Conservation (phyloP, 1,140 invertebrate species). For the Telenomus remus region DNA sequence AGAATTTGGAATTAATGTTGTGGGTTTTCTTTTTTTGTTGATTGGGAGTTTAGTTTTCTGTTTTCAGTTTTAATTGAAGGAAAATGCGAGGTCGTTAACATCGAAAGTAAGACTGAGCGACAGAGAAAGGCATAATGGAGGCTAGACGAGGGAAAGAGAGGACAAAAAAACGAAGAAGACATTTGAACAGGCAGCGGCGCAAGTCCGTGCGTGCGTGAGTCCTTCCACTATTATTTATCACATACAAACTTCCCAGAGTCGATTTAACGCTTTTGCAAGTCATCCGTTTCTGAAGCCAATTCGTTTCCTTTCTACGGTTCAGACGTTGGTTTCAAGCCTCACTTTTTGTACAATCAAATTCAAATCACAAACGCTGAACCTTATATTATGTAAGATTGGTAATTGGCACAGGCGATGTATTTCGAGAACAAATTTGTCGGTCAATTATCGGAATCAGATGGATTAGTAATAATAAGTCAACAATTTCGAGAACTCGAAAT, state of each 20-base stretch:
- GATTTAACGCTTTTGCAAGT: conserved; percentile 49
- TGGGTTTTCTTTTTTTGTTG: no score
- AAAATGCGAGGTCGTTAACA: conserved; percentile 54
- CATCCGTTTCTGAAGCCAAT: conserved; percentile 21
- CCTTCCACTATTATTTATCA: conserved; percentile 47
- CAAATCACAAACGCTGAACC: not conserved
- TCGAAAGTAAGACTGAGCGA: conserved; percentile 51
- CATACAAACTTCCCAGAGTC: conserved; percentile 28
- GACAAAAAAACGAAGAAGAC: conserved; percentile 26
- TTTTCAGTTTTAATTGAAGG: conserved; percentile 28
- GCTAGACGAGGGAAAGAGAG: conserved; percentile 9
- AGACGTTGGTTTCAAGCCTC: conserved; percentile 1
- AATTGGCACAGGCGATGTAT: no score
- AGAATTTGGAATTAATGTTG: no score
- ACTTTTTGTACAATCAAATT: not conserved
- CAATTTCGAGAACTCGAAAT: no score
- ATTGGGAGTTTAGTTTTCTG: conserved; percentile 11
- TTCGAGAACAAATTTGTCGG: no score
- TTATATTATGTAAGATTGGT: no score
- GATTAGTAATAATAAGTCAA: no score
- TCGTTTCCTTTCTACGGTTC: conserved; percentile 8
- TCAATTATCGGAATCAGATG: no score
- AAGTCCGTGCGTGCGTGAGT: conserved; percentile 36
- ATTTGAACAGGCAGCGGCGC: conserved; percentile 28
- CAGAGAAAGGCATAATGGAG: conserved; percentile 1